Conservation (phyloP, 1,140 invertebrate species). For the Chironomus striatipennis region DNA sequence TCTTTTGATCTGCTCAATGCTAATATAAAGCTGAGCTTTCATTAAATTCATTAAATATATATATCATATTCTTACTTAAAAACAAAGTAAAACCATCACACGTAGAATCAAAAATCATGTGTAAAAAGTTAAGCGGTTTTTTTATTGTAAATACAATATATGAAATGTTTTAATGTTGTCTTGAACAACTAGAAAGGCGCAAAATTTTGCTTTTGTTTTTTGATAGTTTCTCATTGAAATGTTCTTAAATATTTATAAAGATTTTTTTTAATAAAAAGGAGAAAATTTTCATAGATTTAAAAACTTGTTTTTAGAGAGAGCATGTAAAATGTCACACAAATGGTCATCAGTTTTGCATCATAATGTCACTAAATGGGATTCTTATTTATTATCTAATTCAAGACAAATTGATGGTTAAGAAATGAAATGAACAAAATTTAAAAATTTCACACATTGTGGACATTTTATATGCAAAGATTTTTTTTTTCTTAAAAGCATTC, state of each 20-base stretch:
- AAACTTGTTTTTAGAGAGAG: neutral
- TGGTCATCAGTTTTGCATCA: neutral
- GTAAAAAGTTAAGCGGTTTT: neutral
- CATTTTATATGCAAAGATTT: neutral
- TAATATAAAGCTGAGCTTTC: neutral
- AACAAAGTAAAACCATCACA: neutral
- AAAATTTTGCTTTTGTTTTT: neutral
- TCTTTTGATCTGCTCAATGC: neutral
- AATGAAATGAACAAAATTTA: neutral
- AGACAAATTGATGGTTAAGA: no score
- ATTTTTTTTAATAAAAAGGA: neutral
- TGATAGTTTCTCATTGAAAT: neutral
- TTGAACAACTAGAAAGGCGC: constrained; percentile 14
- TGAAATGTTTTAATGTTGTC: neutral
- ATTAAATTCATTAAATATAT: no score
- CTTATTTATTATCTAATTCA: no score
- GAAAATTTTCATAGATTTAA: neutral
- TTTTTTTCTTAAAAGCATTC: neutral
- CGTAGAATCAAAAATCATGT: neutral
- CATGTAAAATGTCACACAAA: neutral
- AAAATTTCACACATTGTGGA: neutral
- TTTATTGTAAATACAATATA: neutral
- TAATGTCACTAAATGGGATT: no score
- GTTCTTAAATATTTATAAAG: neutral
- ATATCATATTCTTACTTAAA: neutral